These are phyloP conservation scores for Eilema griseolum DNA, from an alignment of 2,888 invertebrate genomes.

Conservation along the genomic window DNA sequence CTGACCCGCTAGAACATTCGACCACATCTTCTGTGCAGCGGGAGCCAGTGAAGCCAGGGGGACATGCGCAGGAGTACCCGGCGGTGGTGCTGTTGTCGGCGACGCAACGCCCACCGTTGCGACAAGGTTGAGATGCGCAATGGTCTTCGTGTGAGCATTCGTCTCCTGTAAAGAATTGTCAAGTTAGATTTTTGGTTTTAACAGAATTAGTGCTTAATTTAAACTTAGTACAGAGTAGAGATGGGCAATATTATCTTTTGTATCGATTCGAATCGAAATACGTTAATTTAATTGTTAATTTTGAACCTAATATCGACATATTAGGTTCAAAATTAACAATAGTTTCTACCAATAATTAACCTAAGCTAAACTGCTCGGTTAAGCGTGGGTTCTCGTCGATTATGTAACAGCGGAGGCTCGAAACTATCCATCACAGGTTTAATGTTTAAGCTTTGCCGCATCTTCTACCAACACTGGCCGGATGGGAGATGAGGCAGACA, in stretches of 20 bases:
- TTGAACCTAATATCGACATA: too few species aligned
- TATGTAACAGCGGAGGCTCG: too few species aligned
- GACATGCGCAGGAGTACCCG: constrained; percentile 94
- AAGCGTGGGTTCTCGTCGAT: too few species aligned
- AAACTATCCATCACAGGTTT: too few species aligned
- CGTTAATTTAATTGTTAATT: too few species aligned
- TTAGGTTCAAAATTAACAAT: too few species aligned
- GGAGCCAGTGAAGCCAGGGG: constrained; percentile 94
- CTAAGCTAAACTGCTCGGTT: too few species aligned
- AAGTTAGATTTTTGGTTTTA: constrained; percentile 24
- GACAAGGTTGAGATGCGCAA: constrained; percentile 97
- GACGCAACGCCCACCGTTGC: constrained; percentile 96
- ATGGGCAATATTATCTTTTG: not conserved
- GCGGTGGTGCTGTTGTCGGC: constrained; percentile 89
- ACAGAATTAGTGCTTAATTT: not conserved
- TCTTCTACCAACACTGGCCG: too few species aligned
- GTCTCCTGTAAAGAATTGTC: constrained; percentile 86
- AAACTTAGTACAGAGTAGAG: not conserved
- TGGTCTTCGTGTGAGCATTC: constrained; percentile 96
- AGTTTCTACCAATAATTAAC: too few species aligned
- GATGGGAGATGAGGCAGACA: too few species aligned
- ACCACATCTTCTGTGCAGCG: constrained; percentile 95
- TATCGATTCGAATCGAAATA: not conserved
- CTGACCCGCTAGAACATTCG: constrained; percentile 91
- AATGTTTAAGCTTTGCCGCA: too few species aligned